phyloP scores from a whole-genome alignment of 2,888 invertebrate species.

The Physocephala rufipes region DNA sequence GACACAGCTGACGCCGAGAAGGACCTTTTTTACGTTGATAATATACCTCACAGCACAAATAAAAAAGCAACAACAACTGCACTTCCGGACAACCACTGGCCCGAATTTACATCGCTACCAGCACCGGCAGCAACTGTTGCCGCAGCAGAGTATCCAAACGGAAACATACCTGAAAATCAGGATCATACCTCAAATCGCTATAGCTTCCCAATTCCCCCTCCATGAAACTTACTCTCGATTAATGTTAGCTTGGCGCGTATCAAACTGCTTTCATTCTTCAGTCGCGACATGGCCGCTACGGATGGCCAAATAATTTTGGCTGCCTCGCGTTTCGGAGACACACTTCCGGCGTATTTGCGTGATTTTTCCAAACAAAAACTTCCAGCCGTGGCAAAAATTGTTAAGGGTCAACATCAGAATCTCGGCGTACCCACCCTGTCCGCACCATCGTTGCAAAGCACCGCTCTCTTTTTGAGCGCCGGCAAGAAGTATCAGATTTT shows the following conservation, averaged over 20 bases:
- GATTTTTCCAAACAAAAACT: constrained; percentile 76
- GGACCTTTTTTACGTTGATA: not conserved
- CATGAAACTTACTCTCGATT: constrained; percentile 65
- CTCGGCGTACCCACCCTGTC: constrained; percentile 89
- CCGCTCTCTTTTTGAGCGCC: constrained; percentile 84
- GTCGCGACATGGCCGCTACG: constrained; percentile 81
- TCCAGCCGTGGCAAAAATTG: constrained; percentile 89
- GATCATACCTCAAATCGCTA: not conserved
- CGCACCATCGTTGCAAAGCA: constrained; percentile 85
- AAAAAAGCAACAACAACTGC: not conserved
- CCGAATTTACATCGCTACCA: not conserved
- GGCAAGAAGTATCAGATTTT: constrained; percentile 87
- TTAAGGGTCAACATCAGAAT: constrained; percentile 92
- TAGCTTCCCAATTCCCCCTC: constrained; percentile 45
- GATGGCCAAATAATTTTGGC: constrained; percentile 91
- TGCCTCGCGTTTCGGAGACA: constrained; percentile 73
- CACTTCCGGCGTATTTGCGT: constrained; percentile 58
- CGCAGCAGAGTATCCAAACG: not conserved
- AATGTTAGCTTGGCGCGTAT: constrained; percentile 65
- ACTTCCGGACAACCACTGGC: not conserved
- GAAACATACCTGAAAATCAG: not conserved
- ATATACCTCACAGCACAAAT: not conserved
- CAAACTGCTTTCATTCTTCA: constrained; percentile 65
- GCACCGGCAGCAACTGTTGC: constrained; percentile 16
- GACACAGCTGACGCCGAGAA: not conserved